Conservation (phyloP, 35 echinoderm and acorn worm genomes). For the Chiridota heheva region DNA sequence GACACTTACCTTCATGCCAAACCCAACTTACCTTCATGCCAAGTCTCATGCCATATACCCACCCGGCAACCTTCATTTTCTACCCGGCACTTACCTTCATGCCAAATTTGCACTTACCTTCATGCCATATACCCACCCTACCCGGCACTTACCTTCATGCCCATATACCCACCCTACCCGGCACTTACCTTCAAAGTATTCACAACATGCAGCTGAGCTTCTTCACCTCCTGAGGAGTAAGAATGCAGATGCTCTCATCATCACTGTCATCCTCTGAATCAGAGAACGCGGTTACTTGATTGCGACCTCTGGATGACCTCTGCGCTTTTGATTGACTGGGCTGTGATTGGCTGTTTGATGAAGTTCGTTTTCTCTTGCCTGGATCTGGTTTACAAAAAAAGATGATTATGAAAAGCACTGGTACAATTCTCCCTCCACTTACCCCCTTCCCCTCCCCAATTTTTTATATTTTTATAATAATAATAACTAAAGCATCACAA, state of each 20-base stretch:
- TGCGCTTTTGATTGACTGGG: conserved; percentile 28
- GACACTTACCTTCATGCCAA: no score
- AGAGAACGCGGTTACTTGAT: conserved; percentile 15
- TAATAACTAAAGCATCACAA: no score
- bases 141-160: no score
- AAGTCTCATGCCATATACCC: no score
- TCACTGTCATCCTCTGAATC: conserved; percentile 67
- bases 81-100: no score
- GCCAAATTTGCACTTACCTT: no score
- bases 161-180: no score
- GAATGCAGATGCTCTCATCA: conserved; percentile 31
- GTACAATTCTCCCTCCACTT: neutral
- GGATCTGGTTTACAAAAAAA: neutral
- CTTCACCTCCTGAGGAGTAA: conserved; percentile 62
- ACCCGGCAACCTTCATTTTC: no score
- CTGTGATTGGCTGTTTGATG: conserved; percentile 22
- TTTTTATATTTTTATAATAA: no score
- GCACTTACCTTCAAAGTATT: conserved; percentile 63
- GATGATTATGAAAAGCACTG: neutral
- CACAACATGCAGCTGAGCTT: conserved; percentile 49
- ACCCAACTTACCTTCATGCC: no score
- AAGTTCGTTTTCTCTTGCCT: conserved; percentile 49
- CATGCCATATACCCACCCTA: no score
- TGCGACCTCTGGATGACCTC: neutral
- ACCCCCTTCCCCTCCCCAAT: no score